phyloP scores from a whole-genome alignment of 2,888 invertebrate species.

The Apodemia mormo region DNA sequence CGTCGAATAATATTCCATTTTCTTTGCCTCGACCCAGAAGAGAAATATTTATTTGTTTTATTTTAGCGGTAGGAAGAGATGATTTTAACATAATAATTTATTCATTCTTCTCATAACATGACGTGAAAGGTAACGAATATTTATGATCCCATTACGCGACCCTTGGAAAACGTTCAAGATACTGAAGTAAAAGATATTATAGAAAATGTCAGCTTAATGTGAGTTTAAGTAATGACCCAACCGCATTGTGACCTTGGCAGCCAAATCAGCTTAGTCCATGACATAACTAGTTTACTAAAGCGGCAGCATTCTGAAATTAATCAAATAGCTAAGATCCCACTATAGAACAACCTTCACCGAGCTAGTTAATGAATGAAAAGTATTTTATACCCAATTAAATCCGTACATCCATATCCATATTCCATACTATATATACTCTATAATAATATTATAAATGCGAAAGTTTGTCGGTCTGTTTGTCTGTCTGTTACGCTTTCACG shows the following conservation, averaged over 20 bases:
- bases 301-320: neutral
- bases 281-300: conserved; percentile 17
- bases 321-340: neutral
- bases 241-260: conserved; percentile 3
- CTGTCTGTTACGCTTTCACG: no score
- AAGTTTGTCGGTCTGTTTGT: no score
- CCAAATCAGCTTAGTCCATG: conserved; percentile 13
- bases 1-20: neutral
- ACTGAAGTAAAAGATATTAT: conserved; percentile 2
- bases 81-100: conserved; percentile 11
- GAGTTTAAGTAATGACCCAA: conserved; percentile 6
- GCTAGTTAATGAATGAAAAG: no score
- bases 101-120: neutral
- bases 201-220: conserved; percentile 16
- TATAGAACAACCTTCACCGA: no score
- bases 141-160: conserved; percentile 17
- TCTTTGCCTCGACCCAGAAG: neutral
- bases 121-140: conserved; percentile 19
- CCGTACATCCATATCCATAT: no score
- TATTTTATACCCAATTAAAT: no score
- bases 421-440: no score
- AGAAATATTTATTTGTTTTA: neutral
- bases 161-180: conserved; percentile 9
- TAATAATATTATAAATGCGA: no score
- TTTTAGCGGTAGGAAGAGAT: neutral